These are phyloP conservation scores for Ochotona princeps DNA, from an alignment of 2,113 vertebrate genomes.

Conservation along the genomic window DNA sequence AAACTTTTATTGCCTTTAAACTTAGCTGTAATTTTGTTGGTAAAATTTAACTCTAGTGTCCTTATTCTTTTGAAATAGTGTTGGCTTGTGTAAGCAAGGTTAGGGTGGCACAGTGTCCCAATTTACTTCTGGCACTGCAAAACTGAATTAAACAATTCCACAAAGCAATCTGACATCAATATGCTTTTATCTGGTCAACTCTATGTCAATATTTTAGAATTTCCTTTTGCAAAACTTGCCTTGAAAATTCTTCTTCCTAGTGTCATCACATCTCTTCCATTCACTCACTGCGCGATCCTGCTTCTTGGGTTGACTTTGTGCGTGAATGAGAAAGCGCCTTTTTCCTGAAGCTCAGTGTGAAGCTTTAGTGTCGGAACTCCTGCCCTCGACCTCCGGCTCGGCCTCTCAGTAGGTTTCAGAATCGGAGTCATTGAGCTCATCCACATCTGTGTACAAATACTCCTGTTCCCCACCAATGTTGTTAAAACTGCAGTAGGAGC, in stretches of 20 bases:
- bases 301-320: conserved; percentile 73
- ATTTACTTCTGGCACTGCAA: conserved; percentile 84
- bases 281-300: conserved; percentile 75
- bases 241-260: conserved; percentile 83
- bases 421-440: conserved; percentile 98
- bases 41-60: conserved; percentile 84
- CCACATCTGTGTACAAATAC: conserved; percentile 92
- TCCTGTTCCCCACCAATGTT: conserved; percentile 94
- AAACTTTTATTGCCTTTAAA: conserved; percentile 90
- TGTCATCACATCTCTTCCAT: conserved; percentile 76
- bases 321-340: conserved; percentile 69
- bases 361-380: conserved; percentile 68
- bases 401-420: conserved; percentile 96
- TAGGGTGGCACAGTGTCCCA: conserved; percentile 81
- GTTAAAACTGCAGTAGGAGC: conserved; percentile 97
- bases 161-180: conserved; percentile 82
- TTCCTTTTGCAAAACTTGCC: conserved; percentile 86
- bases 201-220: conserved; percentile 83
- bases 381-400: conserved; percentile 58
- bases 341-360: conserved; percentile 76
- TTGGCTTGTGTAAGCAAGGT: conserved; percentile 80
- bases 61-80: conserved; percentile 80
- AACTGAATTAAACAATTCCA: conserved; percentile 85
- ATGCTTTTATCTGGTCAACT: conserved; percentile 79
- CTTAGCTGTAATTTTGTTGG: conserved; percentile 84